Percentiles rank a stretch among this genome's conserved stretches.
These are phyloP conservation scores for Caenorhabditis sinica DNA, from an alignment of 2,888 invertebrate genomes.

Conservation along the genomic window DNA sequence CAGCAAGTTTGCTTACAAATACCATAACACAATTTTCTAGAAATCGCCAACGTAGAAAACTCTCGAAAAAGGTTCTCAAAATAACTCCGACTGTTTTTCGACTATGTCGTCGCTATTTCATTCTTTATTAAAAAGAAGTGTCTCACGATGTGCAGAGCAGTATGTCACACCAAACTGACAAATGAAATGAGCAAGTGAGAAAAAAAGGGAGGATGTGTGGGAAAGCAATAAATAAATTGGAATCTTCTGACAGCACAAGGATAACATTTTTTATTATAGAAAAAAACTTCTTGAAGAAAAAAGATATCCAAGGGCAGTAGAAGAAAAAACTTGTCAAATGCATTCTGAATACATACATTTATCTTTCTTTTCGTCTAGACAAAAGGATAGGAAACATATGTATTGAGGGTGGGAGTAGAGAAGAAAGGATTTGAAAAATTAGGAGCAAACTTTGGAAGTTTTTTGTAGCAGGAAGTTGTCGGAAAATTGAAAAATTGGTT, in stretches of 20 bases:
- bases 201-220: conserved; percentile 28
- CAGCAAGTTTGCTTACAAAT: neutral
- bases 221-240: conserved; percentile 62
- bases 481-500: neutral
- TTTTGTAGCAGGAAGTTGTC: neutral
- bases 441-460: neutral
- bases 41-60: neutral
- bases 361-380: conserved; percentile 20
- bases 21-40: no score
- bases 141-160: no score
- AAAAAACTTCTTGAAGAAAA: neutral
- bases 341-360: conserved; percentile 47
- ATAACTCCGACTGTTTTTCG: conserved; percentile 6
- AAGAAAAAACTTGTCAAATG: conserved; percentile 45
- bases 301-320: neutral
- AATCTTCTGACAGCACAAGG: conserved; percentile 39
- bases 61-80: neutral
- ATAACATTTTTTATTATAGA: neutral
- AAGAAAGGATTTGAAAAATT: conserved; percentile 1
- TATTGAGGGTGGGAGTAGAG: neutral
- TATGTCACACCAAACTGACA: conserved; percentile 48
- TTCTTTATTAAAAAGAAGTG: conserved; percentile 51
- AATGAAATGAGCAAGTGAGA: conserved; percentile 44
- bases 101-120: conserved; percentile 1
- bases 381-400: neutral